phyloP scores from a whole-genome alignment of 2,113 vertebrate genomes.

The Dromiciops gliroides region DNA sequence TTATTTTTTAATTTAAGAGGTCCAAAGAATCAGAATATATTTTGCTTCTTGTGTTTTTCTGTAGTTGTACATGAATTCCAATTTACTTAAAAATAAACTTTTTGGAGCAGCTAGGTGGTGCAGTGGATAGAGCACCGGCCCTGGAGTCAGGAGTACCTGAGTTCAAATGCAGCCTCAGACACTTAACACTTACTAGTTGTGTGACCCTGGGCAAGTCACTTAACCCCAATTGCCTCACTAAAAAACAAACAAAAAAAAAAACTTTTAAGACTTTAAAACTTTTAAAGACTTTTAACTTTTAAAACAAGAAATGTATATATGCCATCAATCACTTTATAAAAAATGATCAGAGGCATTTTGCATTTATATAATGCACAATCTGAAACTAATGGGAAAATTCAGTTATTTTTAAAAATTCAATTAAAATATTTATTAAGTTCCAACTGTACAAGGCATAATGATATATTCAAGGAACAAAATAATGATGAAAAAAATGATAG shows the following conservation, averaged over 20 bases:
- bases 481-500: not conserved
- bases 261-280: not conserved
- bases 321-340: not conserved
- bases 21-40: not conserved
- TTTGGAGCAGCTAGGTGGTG: no score
- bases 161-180: no score
- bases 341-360: not conserved
- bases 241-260: no score
- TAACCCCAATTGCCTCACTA: no score
- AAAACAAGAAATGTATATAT: not conserved
- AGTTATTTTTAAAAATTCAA: not conserved
- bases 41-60: not conserved
- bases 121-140: no score
- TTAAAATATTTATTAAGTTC: not conserved
- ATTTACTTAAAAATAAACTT: not conserved
- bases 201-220: no score
- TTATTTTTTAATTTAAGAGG: not conserved
- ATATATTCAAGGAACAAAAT: not conserved
- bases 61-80: not conserved
- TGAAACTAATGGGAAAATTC: not conserved
- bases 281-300: not conserved
- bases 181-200: no score
- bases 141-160: no score
- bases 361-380: not conserved
- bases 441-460: not conserved